Evolutionary conservation across 2,888 invertebrate genomes (phyloP), one percentile per base, ranked within the genome.

Genomic region (Crocallis elinguaria): DNA sequence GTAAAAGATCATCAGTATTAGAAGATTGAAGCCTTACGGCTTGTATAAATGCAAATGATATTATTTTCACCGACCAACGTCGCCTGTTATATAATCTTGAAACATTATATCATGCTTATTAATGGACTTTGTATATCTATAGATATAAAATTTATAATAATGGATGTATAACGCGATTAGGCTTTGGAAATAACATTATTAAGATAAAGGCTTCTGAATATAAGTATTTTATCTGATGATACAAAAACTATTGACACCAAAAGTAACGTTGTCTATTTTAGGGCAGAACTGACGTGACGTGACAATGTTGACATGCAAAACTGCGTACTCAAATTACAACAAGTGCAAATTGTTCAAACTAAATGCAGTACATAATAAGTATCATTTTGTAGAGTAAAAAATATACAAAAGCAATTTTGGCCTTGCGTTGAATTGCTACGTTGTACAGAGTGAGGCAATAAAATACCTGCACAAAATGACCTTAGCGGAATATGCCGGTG

Each of bases 361-460:
- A 64, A 64, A 65, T 63, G 57, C 62, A 62, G 60, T 48, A 54
- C 49, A 53, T 71, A 75, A 74, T 77, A 72, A 70, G 70, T 68
- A 73, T 75, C 64, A 74, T 76, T 77, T 73, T 69, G 71, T 64
- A 57, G 62, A 57, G 64, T 70, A 68, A 76, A 79, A 82, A 77
- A 79, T 73, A 79, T 70, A 77, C 73, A 79, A 81, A 83, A 79
- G 77, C 79, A 78, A 79, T 83, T 81, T 75, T 70, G 82, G 82
- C 88, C 88, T 89, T 86, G 88, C 76, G 74, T 83, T 77, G 82
- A 79, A 87, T 84, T 80, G 81, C 81, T 79, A 67, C 75, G 82
- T 79, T 77, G 79, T 79, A 53, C 53, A 78, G 69, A 77, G 79
- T 87, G 86, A 80, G 75, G 86, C 84, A 85, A 86, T 85, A 79